Evolutionary conservation across 2,797 vertebrate species (phyloP), one percentile per base, ranked within the genome.

Genomic region (Streptopelia turtur): DNA sequence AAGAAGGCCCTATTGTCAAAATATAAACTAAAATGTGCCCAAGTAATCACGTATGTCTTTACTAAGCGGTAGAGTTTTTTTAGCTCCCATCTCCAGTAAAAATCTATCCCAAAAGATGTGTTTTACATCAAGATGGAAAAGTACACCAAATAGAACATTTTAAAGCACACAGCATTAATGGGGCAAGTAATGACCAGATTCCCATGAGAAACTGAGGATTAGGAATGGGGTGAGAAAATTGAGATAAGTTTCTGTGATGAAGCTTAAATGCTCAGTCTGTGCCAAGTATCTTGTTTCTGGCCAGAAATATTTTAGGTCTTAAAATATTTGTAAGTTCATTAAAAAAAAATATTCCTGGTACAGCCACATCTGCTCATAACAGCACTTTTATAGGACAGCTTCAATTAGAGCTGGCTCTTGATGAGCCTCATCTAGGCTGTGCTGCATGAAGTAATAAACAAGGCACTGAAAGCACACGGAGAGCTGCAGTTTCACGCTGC

Each of bases 361-460:
- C 77, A 95, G 77, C 45, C 96, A 90, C 76, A 94, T 96, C 95
- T 97, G 89, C 78, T 96, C 47, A 12, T 89, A 90, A 65, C 79
- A 93, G 66, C 59, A 84, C 43, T 96, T 97, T 97, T 89, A 92
- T 86, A 92, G 80, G 66, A 65, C 77, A 93, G 50, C 78, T 90
- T 91, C 94, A 96, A 94, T 96, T 95, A 91, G 91, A 96, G 90
- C 20, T 92, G 82, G 90, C 95, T 96, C 93, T 93, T 72, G 91
- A 83, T 76, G 94, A 95, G 78, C 45, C 60, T 96, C 85, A 49
- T 92, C 91, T 87, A 94, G 64, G 81, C 71, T 96, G 56, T 84
- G 92, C 78, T 71, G 53, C 55, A 93, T 6, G 15, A 91, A 94
- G 91, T 86, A 85, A 88, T 89, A 95, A 95, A 95, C 53, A 79